Base-by-base conservation (phyloP, 1,140 invertebrate species). In the Pseudobourletiella spinata region DNA sequence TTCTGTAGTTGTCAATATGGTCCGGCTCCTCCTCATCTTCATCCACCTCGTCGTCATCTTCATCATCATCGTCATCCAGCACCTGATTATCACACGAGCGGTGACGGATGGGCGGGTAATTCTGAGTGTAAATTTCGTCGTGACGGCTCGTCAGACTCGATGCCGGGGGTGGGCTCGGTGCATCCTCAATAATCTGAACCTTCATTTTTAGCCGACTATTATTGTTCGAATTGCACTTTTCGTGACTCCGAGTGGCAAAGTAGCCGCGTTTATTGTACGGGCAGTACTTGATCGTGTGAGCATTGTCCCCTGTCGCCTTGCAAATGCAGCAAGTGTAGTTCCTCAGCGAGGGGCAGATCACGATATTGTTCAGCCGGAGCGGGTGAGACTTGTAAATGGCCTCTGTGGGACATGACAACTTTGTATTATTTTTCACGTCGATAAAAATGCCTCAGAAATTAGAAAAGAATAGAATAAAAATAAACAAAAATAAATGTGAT, bases 221-320 rank as follows among this genome's bases (percentile, higher is more conserved):
- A 22, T 55, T 55, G 16, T 39, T 55, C 3, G 52, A 18, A 24
- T 55, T 55, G 22, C 52, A 55, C 22, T 55, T 55, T 20, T 32
- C 26, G 18, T 55, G 28, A 55, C 52, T 54, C 3, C 50, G 20
- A 16, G 50, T 61, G 18, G 65, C 61, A 61, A 61, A 64, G 35
- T 57, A 67, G 29, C 65, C 65, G 1, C 65, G 57, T 44, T 54
- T 50, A 25, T 67, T 67, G 18, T 51, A 25, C 24, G 58, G 58
- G 20, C 65, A 67, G 28, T 67, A 67, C 24, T 67, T 67, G 26
- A 67, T 67, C 8, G 65, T 67, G 28, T 67, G 65, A 54, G 61
- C 65, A 3, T 15, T n/a, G 32, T 64, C 59, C 26, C 65, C 65
- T 30, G 61, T 64, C 25, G 61, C 61, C 26, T 61, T 64, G 46